phyloP scores from a whole-genome alignment of 2,113 vertebrate species.

The Phalacrocorax carbo region DNA sequence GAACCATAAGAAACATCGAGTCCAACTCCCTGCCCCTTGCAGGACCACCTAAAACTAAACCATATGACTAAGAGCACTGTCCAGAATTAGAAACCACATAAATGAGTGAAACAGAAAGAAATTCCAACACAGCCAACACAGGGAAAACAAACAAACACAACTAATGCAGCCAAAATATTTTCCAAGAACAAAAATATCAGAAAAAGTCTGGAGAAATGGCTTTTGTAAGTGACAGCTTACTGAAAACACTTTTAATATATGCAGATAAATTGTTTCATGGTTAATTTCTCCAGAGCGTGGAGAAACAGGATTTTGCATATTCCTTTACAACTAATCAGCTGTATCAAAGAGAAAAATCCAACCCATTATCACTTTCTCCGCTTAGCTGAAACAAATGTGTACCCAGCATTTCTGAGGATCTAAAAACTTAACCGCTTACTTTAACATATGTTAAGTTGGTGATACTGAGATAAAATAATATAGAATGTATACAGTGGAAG shows the following conservation, averaged over 20 bases:
- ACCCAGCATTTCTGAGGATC: background rate
- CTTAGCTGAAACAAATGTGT: background rate
- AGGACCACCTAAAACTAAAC: background rate
- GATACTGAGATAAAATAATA: background rate
- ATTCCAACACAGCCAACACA: background rate
- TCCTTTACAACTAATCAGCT: background rate
- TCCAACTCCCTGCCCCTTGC: background rate
- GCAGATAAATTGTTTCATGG: background rate
- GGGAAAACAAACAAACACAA: background rate
- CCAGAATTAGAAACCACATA: background rate
- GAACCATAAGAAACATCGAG: background rate
- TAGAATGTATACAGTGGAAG: background rate
- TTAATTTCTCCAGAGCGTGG: background rate
- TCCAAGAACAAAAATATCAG: background rate
- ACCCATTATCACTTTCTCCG: background rate
- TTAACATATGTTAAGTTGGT: background rate
- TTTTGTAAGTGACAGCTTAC: background rate
- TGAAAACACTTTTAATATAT: background rate
- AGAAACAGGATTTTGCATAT: background rate
- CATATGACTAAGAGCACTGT: background rate
- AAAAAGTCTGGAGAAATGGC: background rate
- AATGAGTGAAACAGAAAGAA: background rate
- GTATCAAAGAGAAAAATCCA: background rate
- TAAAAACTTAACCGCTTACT: background rate
- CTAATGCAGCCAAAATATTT: background rate